These are phyloP conservation scores for Brenthis ino DNA, from an alignment of 2,888 invertebrate species.

Conservation along the genomic window DNA sequence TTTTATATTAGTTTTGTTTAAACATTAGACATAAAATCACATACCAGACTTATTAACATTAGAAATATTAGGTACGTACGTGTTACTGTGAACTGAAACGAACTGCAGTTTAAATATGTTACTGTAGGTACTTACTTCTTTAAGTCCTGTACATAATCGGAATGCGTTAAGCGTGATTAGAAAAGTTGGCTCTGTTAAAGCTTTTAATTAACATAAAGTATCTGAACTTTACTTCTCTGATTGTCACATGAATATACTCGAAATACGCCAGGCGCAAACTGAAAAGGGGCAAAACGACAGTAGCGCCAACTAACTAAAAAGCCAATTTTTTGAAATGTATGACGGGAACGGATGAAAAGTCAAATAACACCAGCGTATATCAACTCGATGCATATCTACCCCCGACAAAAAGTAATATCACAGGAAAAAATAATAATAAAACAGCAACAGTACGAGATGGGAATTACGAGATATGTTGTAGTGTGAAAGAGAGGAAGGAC, in stretches of 20 bases:
- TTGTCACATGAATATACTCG: conserved; percentile 42
- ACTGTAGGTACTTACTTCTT: background rate
- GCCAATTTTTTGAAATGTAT: conserved; percentile 65
- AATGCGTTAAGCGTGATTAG: conserved; percentile 22
- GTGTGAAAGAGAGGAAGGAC: conserved; percentile 60
- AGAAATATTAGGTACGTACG: background rate
- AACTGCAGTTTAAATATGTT: conserved; percentile 1
- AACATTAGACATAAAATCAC: background rate
- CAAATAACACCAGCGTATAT: conserved; percentile 61
- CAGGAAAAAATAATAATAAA: conserved; percentile 59
- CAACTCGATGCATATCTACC: conserved; percentile 63
- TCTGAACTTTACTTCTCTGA: conserved; percentile 38
- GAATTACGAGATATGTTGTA: conserved; percentile 43
- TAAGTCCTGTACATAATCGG: conserved; percentile 19
- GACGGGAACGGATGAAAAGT: conserved; percentile 59
- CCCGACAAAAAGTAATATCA: conserved; percentile 59
- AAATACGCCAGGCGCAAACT: conserved; percentile 48
- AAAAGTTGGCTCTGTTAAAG: conserved; percentile 31
- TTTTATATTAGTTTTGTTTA: background rate
- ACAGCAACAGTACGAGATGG: conserved; percentile 51
- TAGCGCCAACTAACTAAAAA: conserved; percentile 56
- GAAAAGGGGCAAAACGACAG: conserved; percentile 60
- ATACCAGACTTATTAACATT: background rate
- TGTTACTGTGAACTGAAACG: background rate
- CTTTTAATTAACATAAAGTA: conserved; percentile 58